These are phyloP conservation scores for Myotis daubentonii DNA, from an alignment of 2,797 vertebrate species.

Conservation along the genomic window DNA sequence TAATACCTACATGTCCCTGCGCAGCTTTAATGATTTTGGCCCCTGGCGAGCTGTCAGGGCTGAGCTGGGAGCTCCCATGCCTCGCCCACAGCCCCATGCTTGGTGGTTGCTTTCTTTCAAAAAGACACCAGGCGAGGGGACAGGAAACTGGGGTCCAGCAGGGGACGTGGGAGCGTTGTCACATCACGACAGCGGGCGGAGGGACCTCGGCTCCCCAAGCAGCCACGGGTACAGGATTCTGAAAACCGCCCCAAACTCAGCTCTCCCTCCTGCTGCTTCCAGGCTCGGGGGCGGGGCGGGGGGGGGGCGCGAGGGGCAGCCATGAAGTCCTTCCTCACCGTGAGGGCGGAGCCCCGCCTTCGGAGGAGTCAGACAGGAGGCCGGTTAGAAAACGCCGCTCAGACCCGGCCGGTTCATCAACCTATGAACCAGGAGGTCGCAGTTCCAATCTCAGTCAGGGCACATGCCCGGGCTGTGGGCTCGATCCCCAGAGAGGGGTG, in stretches of 20 bases:
- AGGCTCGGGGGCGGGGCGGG: accelerated
- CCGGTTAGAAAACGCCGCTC: neutral
- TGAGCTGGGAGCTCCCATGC: neutral
- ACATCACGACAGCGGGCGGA: neutral
- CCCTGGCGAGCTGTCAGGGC: conserved; percentile 46
- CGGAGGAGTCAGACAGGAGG: neutral
- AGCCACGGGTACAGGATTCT: neutral
- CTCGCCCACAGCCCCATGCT: neutral
- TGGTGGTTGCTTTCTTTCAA: conserved; percentile 53
- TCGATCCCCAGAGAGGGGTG: too few species aligned
- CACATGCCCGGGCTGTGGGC: too few species aligned
- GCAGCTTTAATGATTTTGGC: conserved; percentile 52
- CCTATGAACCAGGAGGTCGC: too few species aligned
- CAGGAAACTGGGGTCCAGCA: neutral
- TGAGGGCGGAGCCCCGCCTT: neutral
- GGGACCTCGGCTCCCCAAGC: neutral
- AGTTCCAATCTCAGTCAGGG: too few species aligned
- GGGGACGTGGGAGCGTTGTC: neutral
- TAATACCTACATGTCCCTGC: neutral
- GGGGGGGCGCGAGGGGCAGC: too few species aligned
- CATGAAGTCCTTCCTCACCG: neutral
- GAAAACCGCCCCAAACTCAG: neutral
- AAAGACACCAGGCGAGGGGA: neutral
- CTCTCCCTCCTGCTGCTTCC: neutral
- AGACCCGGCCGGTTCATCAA: too few species aligned